These are phyloP conservation scores for Numenius phaeopus DNA, from an alignment of 2,797 vertebrate genomes.

Conservation along the genomic window DNA sequence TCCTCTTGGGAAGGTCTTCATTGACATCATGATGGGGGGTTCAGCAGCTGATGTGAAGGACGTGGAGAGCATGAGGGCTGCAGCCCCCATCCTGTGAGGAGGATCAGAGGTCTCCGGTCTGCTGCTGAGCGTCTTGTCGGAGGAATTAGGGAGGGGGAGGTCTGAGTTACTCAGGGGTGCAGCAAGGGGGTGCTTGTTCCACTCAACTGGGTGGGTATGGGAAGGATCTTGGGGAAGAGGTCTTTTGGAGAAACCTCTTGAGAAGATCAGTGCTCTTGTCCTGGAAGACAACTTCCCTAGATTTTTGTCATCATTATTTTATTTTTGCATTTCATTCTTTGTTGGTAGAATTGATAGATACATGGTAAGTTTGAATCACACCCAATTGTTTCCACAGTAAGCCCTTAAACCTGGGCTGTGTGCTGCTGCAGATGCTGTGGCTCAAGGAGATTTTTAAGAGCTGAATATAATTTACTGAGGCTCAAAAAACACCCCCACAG, in stretches of 20 bases:
- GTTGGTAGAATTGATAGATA: background rate
- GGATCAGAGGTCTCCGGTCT: background rate
- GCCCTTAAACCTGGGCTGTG: background rate
- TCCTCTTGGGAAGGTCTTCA: background rate
- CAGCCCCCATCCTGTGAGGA: background rate
- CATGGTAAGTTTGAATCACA: background rate
- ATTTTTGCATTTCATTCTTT: background rate
- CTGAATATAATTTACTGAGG: background rate
- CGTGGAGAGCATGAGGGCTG: fast-evolving
- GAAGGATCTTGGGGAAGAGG: background rate
- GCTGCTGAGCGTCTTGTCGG: fast-evolving
- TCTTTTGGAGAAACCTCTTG: background rate
- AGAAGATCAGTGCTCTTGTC: background rate
- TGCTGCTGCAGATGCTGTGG: background rate
- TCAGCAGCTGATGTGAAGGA: background rate
- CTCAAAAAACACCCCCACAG: fast-evolving
- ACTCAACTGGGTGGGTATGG: fast-evolving
- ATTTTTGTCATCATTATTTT: background rate
- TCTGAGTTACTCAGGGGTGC: fast-evolving
- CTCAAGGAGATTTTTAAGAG: background rate
- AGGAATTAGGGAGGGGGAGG: background rate
- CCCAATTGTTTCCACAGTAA: background rate
- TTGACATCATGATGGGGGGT: fast-evolving
- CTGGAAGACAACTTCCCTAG: background rate
- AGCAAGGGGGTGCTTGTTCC: fast-evolving